phyloP scores from a whole-genome alignment of 2,113 vertebrate genomes.

The Galemys pyrenaicus region DNA sequence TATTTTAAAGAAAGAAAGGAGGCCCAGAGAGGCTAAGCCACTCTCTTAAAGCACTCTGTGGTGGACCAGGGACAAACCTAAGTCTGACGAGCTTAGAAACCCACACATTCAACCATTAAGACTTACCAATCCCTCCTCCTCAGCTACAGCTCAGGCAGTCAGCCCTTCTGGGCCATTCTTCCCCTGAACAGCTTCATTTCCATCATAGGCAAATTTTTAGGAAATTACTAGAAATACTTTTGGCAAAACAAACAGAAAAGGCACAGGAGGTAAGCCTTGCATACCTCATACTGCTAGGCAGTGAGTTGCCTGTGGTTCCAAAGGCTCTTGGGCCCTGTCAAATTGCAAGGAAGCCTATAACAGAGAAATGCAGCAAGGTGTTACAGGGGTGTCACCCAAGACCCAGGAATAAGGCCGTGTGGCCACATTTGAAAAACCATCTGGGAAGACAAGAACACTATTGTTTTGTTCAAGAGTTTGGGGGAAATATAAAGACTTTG shows the following conservation, averaged over 20 bases:
- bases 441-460: background rate
- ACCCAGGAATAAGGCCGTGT: background rate
- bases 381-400: background rate
- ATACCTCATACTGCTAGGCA: background rate
- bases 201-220: background rate
- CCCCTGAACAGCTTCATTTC: background rate
- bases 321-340: background rate
- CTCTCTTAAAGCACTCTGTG: background rate
- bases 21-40: background rate
- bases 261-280: background rate
- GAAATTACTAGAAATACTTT: background rate
- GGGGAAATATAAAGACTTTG: background rate
- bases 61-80: background rate
- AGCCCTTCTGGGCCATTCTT: background rate
- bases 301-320: background rate
- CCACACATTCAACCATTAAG: background rate
- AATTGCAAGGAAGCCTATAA: background rate
- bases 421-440: background rate
- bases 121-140: background rate
- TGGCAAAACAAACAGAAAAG: background rate
- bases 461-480: slow-evolving; percentile 6
- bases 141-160: background rate
- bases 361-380: background rate
- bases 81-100: background rate
- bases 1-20: background rate